Base-by-base conservation (phyloP, 2,888 invertebrate genomes). In the Empis stercorea region DNA sequence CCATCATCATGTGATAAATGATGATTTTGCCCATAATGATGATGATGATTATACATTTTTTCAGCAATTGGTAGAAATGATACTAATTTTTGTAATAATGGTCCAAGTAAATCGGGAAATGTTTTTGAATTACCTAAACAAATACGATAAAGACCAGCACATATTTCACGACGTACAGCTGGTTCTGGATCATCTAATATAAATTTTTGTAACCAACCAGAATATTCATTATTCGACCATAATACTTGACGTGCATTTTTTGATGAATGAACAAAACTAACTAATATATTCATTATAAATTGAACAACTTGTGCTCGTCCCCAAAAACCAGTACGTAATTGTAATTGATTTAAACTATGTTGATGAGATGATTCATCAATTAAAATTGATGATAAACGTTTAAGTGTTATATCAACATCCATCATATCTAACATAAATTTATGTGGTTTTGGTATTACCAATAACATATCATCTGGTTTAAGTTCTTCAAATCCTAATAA, bases 111-210 rank as follows among this genome's bases (percentile, higher is more conserved):
- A 30, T 76, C 76, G 47, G 78, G 77, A 55, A 75, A 76, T 41
- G 65, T 64, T 46, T 67, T 66, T 0, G 64, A 57, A 49, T 68
- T 79, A 2, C 89, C 87, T 49, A 87, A 70, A 64, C 91, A 92
- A 44, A 93, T 74, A 44, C 87, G 78, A 68, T 94, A 93, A n/a
- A 94, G 73, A 0, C 93, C 93, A 45, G 88, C 87, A 65, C 93
- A 93, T 0, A 89, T 88, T 66, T 95, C 94, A 46, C 91, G 78
- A 14, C 94, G 77, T 0, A 94, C 91, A 54, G 87, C 76, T 0
- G 93, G 92, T 64, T 95, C 94, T 0, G 92, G 92, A 63, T 94
- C 93, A 61, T 94, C 93, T 4, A 95, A 73, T 42, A 92, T 81
- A 46, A 94, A 75, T 54, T 89, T 72, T 32, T 87, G 85, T 44